Evolutionary conservation across 92 coral and sea anemone genomes (phyloP).

Genomic region (Zoanthus sociatus): DNA sequence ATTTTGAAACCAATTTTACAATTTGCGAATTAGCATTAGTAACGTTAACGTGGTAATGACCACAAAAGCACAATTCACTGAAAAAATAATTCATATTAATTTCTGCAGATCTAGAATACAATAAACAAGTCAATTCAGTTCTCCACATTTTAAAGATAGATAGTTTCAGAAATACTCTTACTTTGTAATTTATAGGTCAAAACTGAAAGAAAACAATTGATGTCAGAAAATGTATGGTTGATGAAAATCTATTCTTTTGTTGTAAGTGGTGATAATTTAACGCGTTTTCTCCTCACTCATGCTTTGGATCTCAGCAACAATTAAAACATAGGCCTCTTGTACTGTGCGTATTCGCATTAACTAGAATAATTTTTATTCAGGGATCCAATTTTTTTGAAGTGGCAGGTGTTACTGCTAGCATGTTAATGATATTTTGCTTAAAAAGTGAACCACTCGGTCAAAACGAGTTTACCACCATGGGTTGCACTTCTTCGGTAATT

Average conservation of each 20-base stretch:
- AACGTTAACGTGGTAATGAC: no score
- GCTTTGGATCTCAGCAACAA: neutral
- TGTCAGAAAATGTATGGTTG: neutral
- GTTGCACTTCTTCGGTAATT: constrained; percentile 53
- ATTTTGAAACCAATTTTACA: no score
- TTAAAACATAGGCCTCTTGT: neutral
- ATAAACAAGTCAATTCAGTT: neutral
- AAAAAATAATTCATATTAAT: neutral
- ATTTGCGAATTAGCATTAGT: no score
- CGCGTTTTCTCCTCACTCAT: neutral
- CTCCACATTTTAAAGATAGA: neutral
- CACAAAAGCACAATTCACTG: no score
- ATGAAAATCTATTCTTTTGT: neutral
- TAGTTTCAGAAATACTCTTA: neutral
- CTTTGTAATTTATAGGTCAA: constrained; percentile 1
- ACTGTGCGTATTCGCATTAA: neutral
- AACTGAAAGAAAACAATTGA: neutral
- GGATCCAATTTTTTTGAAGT: neutral
- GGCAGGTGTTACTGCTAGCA: constrained; percentile 14
- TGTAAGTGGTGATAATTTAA: neutral
- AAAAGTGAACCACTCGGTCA: neutral
- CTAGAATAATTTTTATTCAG: constrained; percentile 1
- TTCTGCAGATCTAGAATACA: neutral
- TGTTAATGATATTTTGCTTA: neutral
- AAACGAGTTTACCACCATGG: constrained; percentile 39